Percentiles rank a stretch among this genome's conserved stretches.
Conservation (phyloP, 2,888 invertebrate species). For the Ophioninae sp. region DNA sequence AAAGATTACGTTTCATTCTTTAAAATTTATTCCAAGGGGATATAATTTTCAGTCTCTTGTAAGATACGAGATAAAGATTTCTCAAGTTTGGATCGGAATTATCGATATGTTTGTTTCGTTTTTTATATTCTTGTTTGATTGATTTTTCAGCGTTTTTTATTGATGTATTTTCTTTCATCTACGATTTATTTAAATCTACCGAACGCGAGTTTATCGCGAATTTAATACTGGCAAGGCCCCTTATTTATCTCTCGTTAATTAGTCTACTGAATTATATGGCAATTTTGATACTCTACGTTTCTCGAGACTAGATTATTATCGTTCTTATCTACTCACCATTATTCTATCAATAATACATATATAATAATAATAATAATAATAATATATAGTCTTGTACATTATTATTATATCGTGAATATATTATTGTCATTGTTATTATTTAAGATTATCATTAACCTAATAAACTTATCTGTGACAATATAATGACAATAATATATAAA, state of each 20-base stretch:
- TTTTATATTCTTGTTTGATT: neutral
- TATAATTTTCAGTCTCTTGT: neutral
- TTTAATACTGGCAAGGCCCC: conserved; percentile 65
- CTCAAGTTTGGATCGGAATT: neutral
- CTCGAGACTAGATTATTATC: neutral
- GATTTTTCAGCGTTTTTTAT: neutral
- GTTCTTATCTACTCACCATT: neutral
- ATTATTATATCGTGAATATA: neutral
- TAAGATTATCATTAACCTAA: neutral
- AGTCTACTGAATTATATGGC: neutral
- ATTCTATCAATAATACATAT: no score
- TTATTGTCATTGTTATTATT: neutral
- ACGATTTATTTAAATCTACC: neutral
- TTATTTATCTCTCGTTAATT: conserved; percentile 22
- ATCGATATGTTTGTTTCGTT: neutral
- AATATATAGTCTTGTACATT: neutral
- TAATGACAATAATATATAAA: neutral
- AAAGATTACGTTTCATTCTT: neutral
- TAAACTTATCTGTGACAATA: neutral
- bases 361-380: no score
- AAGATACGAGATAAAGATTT: neutral
- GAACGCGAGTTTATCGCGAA: neutral
- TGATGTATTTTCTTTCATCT: neutral
- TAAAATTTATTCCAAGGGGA: neutral
- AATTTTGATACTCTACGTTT: neutral